Percentiles rank a stretch among this genome's conserved stretches.
These are phyloP conservation scores for Phrynosoma blainvillii DNA, from an alignment of 2,113 vertebrate species.

Conservation along the genomic window DNA sequence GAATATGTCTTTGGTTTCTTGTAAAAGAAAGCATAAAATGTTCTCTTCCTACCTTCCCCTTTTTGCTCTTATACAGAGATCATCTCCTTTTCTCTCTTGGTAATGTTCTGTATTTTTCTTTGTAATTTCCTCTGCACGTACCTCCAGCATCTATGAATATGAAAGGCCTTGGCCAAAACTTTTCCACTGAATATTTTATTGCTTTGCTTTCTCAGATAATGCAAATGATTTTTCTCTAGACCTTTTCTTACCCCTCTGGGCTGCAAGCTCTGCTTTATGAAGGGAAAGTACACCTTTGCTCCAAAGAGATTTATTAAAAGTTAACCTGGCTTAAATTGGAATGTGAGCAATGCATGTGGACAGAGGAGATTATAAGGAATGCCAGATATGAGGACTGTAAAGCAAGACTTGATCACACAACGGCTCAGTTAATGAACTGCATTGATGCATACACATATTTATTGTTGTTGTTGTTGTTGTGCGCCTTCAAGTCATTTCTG, in stretches of 20 bases:
- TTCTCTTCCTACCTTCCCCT: background rate
- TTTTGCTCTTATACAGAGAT: background rate
- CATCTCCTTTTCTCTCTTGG: background rate
- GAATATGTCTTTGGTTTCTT: background rate
- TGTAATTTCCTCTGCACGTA: background rate
- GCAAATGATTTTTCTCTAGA: background rate
- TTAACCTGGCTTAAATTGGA: constrained; percentile 4
- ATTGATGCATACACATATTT: background rate
- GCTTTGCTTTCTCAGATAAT: background rate
- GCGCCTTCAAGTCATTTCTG: too few species aligned
- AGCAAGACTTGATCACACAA: background rate
- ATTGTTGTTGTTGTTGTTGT: too few species aligned
- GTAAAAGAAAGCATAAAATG: background rate
- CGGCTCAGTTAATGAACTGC: background rate
- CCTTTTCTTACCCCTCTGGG: background rate
- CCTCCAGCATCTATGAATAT: background rate
- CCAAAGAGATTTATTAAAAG: background rate
- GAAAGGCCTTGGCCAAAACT: background rate
- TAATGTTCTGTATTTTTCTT: background rate
- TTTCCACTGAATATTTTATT: background rate
- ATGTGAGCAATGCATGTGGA: background rate
- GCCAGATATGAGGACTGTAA: background rate
- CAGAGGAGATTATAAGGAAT: background rate
- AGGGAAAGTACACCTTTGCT: background rate
- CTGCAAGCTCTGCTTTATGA: background rate